phyloP scores from a whole-genome alignment of 1,140 invertebrate species.

The Procambarus virginalis region DNA sequence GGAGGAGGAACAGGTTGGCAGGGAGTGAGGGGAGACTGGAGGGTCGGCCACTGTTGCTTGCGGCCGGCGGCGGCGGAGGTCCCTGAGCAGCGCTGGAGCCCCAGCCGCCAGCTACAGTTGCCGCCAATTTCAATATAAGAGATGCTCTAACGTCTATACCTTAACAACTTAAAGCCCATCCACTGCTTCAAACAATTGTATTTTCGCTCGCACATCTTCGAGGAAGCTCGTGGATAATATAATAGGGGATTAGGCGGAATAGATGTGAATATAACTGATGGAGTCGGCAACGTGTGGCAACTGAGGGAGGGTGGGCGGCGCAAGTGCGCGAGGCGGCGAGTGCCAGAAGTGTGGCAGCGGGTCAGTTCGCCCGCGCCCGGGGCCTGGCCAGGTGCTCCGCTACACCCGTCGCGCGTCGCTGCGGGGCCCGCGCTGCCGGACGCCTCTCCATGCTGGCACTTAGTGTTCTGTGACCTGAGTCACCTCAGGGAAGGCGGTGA shows the following conservation, averaged over 20 bases:
- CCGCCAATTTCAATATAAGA: background rate
- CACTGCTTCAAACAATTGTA: background rate
- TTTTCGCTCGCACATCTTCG: background rate
- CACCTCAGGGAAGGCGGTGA: conserved; percentile 33
- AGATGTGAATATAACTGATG: background rate
- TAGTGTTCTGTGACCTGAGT: conserved; percentile 29
- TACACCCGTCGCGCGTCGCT: conserved; percentile 29
- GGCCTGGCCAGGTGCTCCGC: background rate
- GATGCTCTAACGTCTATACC: background rate
- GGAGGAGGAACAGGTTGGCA: conserved; percentile 32
- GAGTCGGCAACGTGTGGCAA: conserved; percentile 18
- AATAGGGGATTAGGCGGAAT: background rate
- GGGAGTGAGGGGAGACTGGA: conserved; percentile 5
- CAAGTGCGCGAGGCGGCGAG: conserved; percentile 46
- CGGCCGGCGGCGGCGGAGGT: conserved; percentile 13
- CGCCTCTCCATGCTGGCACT: conserved; percentile 27
- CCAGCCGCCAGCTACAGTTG: conserved; percentile 9
- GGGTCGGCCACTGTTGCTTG: conserved; percentile 25
- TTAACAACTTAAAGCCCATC: too few relatives aligned
- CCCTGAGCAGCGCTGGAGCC: conserved; percentile 21
- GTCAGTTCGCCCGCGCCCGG: conserved; percentile 54
- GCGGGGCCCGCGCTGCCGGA: conserved; percentile 36
- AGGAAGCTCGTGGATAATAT: background rate
- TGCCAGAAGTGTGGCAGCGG: conserved; percentile 48
- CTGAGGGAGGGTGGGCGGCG: conserved; percentile 27